A percentile compares a stretch with the other conserved stretches of the same genome.
Conservation (phyloP, 2,888 invertebrate genomes). For the Parnassius orleans region DNA sequence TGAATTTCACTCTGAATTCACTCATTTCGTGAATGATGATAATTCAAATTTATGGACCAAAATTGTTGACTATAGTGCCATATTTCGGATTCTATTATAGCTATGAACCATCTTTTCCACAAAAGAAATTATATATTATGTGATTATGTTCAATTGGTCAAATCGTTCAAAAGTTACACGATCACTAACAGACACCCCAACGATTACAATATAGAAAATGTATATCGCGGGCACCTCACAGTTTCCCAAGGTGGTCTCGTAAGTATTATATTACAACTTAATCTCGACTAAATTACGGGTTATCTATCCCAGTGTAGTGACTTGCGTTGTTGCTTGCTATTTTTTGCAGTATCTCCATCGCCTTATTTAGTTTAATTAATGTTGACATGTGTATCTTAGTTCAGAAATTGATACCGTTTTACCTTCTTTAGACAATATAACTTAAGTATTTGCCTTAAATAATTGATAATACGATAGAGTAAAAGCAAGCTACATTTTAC, state of each 20-base stretch:
- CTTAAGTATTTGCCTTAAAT: not conserved
- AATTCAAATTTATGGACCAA: too few relatives aligned
- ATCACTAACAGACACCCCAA: too few relatives aligned
- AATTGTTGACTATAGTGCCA: too few relatives aligned
- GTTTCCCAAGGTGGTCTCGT: slow-evolving; percentile 46
- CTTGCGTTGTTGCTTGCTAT: slow-evolving; percentile 33
- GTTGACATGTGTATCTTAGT: slow-evolving; percentile 6
- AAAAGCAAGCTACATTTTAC: not conserved
- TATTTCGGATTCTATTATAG: too few relatives aligned
- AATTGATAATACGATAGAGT: slow-evolving; percentile 4
- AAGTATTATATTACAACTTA: slow-evolving; percentile 58
- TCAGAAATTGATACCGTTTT: slow-evolving; percentile 2
- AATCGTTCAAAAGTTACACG: too few relatives aligned
- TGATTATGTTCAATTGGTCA: too few relatives aligned
- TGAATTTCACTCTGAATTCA: too few relatives aligned
- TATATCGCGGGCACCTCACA: slow-evolving; percentile 17
- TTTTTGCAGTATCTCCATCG: slow-evolving; percentile 16
- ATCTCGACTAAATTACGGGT: slow-evolving; percentile 64
- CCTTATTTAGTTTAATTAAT: slow-evolving; percentile 20
- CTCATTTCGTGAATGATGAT: too few relatives aligned
- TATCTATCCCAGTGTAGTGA: slow-evolving; percentile 52
- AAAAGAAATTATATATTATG: too few relatives aligned
- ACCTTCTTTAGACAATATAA: slow-evolving; percentile 2
- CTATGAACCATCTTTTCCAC: too few relatives aligned
- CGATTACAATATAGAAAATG: too few relatives aligned